Base-by-base conservation (phyloP, 2,797 vertebrate genomes). In the Oceanodroma leucorhoa region DNA sequence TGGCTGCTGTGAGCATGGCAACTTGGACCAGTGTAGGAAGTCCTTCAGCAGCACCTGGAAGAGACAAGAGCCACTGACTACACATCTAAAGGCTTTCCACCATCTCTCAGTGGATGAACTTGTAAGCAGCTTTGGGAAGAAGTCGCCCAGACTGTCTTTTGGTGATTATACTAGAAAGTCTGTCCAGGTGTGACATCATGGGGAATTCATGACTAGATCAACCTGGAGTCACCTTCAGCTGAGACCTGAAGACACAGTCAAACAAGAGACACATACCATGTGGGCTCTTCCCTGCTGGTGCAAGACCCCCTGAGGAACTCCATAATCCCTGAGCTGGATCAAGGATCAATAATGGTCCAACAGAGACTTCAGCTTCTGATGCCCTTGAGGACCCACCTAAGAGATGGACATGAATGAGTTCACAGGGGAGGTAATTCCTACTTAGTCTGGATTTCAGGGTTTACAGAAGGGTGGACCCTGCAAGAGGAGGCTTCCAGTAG, bases 341-440 rank as follows among this genome's bases (percentile, higher is more conserved):
- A 41, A 93, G 81, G 54, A 95, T 95, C n/a, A 95, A 13, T 3
- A 95, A 18, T 2, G 94, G 94, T 58, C 94, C 90, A 80, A 94
- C 48, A 2, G 72, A 93, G n/a, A 93, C 30, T 13, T 95, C 90
- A 46, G 90, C 93, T 38, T 94, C 90, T 7, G 23, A 24, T 32
- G 11, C 23, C 23, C 6, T 41, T 16, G n/a, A 54, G 45, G 72
- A 13, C 9, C 20, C 90, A 83, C 12, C 90, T 95, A 15, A 48
- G 27, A 40, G 9, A 62, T 3, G 8, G 23, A 29, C 3, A 12
- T 6, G 2, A 55, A 4, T 8, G 51, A 84, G 46, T 11, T 70
- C 30, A 60, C 11, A 32, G 19, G 16, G 29, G 26, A 54, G 8
- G 23, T 0, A 21, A 2, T 5, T 46, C 20, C 41, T 60, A 11